phyloP scores from a whole-genome alignment of 2,888 invertebrate species.

The Drosophila parthenogenetica region DNA sequence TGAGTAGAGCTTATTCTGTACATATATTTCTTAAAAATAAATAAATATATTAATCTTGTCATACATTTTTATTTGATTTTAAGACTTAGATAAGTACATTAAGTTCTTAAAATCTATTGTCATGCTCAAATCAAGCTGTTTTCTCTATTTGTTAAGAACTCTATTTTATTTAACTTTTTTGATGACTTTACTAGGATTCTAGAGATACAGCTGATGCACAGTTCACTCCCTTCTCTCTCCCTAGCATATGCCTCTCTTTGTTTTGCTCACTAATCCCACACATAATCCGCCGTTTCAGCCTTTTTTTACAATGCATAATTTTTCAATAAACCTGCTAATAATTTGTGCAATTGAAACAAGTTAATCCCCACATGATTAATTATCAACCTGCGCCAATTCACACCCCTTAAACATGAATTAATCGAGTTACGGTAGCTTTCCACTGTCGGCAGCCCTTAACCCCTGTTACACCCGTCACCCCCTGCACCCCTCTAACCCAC shows the following conservation, averaged over 20 bases:
- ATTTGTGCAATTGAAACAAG: slow-evolving; percentile 63
- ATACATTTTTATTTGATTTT: too few species aligned
- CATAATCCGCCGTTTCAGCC: slow-evolving; percentile 18
- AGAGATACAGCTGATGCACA: slow-evolving; percentile 18
- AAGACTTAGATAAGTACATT: too few species aligned
- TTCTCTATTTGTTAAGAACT: too few species aligned
- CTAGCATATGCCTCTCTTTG: neutral
- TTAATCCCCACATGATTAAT: slow-evolving; percentile 79
- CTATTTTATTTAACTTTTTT: too few species aligned
- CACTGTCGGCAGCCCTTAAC: neutral
- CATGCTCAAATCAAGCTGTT: too few species aligned
- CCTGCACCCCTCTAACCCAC: neutral
- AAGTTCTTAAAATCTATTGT: too few species aligned
- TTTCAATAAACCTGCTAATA: slow-evolving; percentile 71
- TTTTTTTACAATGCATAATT: slow-evolving; percentile 59
- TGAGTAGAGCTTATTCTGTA: too few species aligned
- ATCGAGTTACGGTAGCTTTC: slow-evolving; percentile 52
- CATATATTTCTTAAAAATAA: too few species aligned
- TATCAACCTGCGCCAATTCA: slow-evolving; percentile 65
- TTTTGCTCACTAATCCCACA: slow-evolving; percentile 36
- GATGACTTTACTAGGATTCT: too few species aligned
- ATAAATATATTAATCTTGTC: too few species aligned
- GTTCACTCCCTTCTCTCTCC: neutral
- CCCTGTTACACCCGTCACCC: neutral
- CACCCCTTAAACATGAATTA: slow-evolving; percentile 62